Percentiles rank a stretch among this genome's conserved stretches.
These are phyloP conservation scores for Adelphocoris suturalis DNA, from an alignment of 2,888 invertebrate genomes.

Conservation along the genomic window DNA sequence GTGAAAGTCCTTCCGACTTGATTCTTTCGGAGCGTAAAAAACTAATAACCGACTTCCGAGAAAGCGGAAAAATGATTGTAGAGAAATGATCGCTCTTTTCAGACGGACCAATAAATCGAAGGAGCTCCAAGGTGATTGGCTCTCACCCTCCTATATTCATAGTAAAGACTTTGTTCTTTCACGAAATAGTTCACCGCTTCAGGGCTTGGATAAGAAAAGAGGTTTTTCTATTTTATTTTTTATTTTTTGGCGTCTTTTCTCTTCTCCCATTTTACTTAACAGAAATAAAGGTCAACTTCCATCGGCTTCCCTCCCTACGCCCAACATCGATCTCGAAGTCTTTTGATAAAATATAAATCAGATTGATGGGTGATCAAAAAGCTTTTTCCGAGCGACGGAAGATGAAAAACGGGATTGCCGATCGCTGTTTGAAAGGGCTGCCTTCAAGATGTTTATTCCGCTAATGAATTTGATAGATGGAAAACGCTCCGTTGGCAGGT, in stretches of 20 bases:
- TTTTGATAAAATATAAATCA: slow-evolving; percentile 53
- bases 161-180: neutral
- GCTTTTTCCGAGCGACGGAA: slow-evolving; percentile 6
- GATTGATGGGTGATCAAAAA: slow-evolving; percentile 55
- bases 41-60: neutral
- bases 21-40: slow-evolving; percentile 1
- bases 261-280: neutral
- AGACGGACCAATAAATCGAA: neutral
- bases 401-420: neutral
- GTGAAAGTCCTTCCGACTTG: neutral
- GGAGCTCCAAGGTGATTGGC: neutral
- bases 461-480: slow-evolving; percentile 33
- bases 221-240: neutral
- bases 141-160: neutral
- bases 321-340: neutral
- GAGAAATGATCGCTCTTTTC: neutral
- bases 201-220: neutral
- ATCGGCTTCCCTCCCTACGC: too few relatives aligned
- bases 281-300: slow-evolving; percentile 4
- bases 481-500: neutral
- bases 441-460: slow-evolving; percentile 21
- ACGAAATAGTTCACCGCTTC: neutral
- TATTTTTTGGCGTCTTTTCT: neutral
- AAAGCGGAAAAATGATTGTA: neutral
- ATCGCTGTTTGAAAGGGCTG: neutral